Evolutionary conservation across 2,797 vertebrate species (phyloP).

Genomic region (Sarcoramphus papa): DNA sequence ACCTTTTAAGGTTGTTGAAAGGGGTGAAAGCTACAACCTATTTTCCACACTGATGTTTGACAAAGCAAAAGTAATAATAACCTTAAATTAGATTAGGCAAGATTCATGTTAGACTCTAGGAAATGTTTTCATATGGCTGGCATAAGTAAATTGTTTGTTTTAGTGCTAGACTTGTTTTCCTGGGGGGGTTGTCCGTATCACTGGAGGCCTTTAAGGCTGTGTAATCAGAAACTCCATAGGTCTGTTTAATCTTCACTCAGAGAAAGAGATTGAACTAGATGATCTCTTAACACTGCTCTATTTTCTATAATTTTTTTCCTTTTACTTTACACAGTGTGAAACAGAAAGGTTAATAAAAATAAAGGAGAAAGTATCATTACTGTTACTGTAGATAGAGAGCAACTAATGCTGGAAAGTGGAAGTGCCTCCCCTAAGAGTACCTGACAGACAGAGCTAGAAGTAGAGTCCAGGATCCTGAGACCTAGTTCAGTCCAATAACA

Average conservation of each 20-base stretch:
- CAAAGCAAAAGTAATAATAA: neutral
- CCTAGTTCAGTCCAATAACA: neutral
- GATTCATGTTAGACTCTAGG: neutral
- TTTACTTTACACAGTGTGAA: neutral
- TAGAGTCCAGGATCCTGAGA: neutral
- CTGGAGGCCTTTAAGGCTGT: neutral
- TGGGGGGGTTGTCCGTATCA: neutral
- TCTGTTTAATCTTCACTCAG: neutral
- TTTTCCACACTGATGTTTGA: neutral
- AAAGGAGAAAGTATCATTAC: neutral
- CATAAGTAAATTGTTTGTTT: neutral
- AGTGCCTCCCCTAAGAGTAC: neutral
- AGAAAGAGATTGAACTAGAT: neutral
- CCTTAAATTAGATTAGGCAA: neutral
- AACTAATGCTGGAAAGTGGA: neutral
- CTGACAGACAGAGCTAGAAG: neutral
- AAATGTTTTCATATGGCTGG: neutral
- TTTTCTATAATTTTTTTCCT: neutral
- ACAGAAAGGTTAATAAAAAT: neutral
- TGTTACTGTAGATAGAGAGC: neutral
- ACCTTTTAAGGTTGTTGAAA: neutral
- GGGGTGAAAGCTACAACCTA: neutral
- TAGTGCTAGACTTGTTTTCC: neutral
- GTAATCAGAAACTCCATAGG: neutral
- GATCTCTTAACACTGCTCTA: neutral